These are phyloP conservation scores for Avahi laniger DNA, from an alignment of 2,797 vertebrate genomes.

Conservation along the genomic window DNA sequence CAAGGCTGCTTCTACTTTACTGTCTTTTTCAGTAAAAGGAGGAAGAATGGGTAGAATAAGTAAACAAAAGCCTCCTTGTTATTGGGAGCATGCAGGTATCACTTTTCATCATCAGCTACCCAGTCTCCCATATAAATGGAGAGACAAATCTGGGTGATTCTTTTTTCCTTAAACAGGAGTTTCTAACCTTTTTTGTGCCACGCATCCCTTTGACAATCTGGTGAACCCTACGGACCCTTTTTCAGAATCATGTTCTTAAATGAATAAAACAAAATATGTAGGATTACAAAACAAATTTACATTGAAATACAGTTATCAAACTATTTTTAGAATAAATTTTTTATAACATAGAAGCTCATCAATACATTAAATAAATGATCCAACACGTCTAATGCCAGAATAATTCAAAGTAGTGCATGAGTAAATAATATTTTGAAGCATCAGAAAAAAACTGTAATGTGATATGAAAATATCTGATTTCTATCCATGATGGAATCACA, in stretches of 20 bases:
- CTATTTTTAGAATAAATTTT: constrained; percentile 22
- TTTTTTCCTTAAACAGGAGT: neutral
- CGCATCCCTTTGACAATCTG: neutral
- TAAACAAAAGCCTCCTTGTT: neutral
- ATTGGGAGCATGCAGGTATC: neutral
- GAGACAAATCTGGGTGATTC: neutral
- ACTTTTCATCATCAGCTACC: constrained; percentile 14
- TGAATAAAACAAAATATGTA: neutral
- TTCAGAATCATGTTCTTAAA: constrained; percentile 6
- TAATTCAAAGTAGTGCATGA: neutral
- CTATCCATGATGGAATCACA: neutral
- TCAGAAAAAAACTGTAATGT: constrained; percentile 6
- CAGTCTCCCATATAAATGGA: neutral
- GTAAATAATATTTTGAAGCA: constrained; percentile 26
- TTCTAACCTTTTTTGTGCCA: neutral
- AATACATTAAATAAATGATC: constrained; percentile 37
- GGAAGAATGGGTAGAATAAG: neutral
- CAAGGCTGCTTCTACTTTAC: neutral
- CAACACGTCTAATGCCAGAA: neutral
- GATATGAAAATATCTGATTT: constrained; percentile 40
- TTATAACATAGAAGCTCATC: neutral
- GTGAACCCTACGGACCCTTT: neutral
- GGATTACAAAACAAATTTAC: constrained; percentile 23
- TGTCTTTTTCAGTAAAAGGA: constrained; percentile 8
- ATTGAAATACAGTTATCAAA: neutral